phyloP scores from a whole-genome alignment of 1,140 invertebrate genomes.

The Asobara japonica region DNA sequence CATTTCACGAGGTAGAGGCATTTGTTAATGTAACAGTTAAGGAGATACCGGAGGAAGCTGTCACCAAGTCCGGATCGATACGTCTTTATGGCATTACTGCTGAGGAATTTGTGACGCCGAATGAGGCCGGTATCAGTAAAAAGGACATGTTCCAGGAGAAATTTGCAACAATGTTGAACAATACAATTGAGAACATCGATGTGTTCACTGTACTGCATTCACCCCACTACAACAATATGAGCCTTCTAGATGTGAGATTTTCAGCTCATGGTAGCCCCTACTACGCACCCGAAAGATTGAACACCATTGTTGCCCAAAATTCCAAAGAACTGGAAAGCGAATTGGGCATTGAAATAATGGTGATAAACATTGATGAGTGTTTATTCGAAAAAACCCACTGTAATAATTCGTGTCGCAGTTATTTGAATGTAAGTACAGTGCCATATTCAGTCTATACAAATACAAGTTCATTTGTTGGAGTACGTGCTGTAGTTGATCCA shows the following conservation, averaged over 20 bases:
- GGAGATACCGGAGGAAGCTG: constrained; percentile 88
- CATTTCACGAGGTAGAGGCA: constrained; percentile 76
- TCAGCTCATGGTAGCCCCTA: constrained; percentile 93
- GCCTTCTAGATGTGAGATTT: constrained; percentile 83
- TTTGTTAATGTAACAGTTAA: constrained; percentile 86
- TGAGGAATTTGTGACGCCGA: constrained; percentile 83
- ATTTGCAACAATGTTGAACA: constrained; percentile 80
- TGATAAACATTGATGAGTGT: constrained; percentile 91
- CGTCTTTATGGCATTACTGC: constrained; percentile 82
- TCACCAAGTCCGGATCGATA: constrained; percentile 89
- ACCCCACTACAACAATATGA: constrained; percentile 70
- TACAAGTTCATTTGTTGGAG: constrained; percentile 88
- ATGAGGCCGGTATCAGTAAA: constrained; percentile 74
- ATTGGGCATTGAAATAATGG: constrained; percentile 77
- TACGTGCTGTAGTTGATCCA: constrained; percentile 81
- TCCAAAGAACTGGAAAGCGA: constrained; percentile 76
- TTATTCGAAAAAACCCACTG: constrained; percentile 78
- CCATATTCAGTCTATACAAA: constrained; percentile 88
- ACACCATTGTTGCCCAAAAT: constrained; percentile 78
- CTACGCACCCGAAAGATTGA: constrained; percentile 84
- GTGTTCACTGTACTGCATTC: constrained; percentile 88
- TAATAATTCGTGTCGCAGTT: constrained; percentile 76
- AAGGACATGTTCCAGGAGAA: constrained; percentile 77
- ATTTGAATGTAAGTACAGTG: constrained; percentile 75
- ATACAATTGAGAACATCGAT: constrained; percentile 84